Evolutionary conservation across 1,140 invertebrate genomes (phyloP).

Genomic region (Harpegnathos saltator): DNA sequence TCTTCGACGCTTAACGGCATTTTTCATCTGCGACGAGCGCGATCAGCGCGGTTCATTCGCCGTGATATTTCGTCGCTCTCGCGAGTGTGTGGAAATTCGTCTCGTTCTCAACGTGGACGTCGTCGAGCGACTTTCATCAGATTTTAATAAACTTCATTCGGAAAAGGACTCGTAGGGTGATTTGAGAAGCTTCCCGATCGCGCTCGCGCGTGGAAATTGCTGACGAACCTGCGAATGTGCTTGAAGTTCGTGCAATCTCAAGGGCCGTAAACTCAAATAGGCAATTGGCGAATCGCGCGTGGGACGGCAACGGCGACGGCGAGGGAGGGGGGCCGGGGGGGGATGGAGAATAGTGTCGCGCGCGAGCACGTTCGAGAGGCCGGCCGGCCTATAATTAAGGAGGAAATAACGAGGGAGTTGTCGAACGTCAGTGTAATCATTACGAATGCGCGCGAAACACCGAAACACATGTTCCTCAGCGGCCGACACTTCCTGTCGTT

Average conservation of each 20-base stretch:
- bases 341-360: slow-evolving; percentile 45
- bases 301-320: neutral
- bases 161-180: too few species aligned
- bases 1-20: slow-evolving; percentile 8
- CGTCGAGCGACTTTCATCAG: too few species aligned
- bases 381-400: slow-evolving; percentile 73
- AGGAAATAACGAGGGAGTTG: slow-evolving; percentile 76
- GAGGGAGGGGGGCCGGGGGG: slow-evolving; percentile 22
- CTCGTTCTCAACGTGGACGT: too few species aligned
- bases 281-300: neutral
- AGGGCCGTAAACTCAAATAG: slow-evolving; percentile 7
- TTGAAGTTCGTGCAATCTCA: neutral
- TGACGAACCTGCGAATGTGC: neutral
- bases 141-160: too few species aligned
- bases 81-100: too few species aligned
- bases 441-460: slow-evolving; percentile 78
- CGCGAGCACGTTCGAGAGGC: slow-evolving; percentile 37
- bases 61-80: too few species aligned
- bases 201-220: neutral
- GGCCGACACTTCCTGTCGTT: slow-evolving; percentile 83
- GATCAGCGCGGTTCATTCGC: too few species aligned
- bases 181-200: too few species aligned
- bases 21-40: neutral
- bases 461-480: slow-evolving; percentile 82
- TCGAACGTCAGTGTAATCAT: slow-evolving; percentile 78